A percentile compares a stretch with the other conserved stretches of the same genome.
Evolutionary conservation across 2,888 invertebrate genomes (phyloP).

Genomic region (Bombylius major): DNA sequence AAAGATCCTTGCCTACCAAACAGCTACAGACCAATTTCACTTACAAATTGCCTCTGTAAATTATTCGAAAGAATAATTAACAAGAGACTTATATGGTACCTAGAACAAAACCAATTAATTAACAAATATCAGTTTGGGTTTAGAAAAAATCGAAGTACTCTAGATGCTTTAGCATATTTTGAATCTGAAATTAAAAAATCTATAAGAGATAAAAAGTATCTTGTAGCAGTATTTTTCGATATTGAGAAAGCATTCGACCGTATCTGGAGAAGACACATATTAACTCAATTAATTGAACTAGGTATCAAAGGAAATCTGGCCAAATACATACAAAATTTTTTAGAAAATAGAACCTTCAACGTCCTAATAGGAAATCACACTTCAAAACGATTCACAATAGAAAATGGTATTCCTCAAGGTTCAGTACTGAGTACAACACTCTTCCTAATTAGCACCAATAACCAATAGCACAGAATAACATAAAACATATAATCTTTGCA

Average conservation of each 20-base stretch:
- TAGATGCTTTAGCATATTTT: background rate
- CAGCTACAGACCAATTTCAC: constrained; percentile 1
- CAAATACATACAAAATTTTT: background rate
- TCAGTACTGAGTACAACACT: background rate
- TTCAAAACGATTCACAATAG: background rate
- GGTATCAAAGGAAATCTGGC: background rate
- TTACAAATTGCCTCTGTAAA: constrained; percentile 2
- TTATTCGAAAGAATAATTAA: constrained; percentile 1
- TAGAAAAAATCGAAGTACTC: background rate
- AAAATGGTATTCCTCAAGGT: constrained; percentile 1
- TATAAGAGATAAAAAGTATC: background rate
- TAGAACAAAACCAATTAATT: background rate
- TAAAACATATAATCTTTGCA: background rate
- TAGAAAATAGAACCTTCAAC: background rate
- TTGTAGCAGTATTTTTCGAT: background rate
- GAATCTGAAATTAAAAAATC: background rate
- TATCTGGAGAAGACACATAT: background rate
- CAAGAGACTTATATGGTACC: background rate
- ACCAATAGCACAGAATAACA: background rate
- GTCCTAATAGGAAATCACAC: background rate
- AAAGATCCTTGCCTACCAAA: too few species aligned
- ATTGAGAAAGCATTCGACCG: constrained; percentile 1
- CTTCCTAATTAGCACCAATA: background rate
- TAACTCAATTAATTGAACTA: background rate
- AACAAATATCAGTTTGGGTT: background rate